A percentile compares a stretch with the other conserved stretches of the same genome.
These are phyloP conservation scores for Tanytarsus gracilentus DNA, from an alignment of 2,888 invertebrate species.

Conservation along the genomic window DNA sequence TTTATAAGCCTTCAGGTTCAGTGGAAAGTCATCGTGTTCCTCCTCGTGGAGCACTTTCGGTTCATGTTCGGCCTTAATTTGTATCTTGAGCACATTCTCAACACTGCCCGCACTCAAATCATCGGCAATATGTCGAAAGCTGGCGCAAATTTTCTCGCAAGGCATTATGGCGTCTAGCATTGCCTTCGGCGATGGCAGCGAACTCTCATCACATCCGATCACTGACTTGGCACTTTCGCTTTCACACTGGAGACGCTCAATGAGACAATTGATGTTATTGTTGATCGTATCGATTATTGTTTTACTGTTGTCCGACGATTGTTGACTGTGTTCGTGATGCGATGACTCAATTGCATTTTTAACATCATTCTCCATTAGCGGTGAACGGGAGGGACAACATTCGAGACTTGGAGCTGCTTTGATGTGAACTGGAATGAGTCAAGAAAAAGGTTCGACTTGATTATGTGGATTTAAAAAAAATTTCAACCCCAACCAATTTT, in stretches of 20 bases:
- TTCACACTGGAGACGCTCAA: constrained; percentile 15
- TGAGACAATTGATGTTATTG: constrained; percentile 10
- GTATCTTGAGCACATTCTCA: constrained; percentile 23
- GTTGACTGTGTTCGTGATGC: not conserved
- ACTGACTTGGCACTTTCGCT: not conserved
- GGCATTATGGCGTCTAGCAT: constrained; percentile 25
- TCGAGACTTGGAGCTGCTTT: not conserved
- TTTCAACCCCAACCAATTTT: too few relatives aligned
- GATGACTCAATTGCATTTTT: not conserved
- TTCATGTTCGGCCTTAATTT: constrained; percentile 15
- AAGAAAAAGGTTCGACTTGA: too few relatives aligned
- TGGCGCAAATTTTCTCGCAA: constrained; percentile 19
- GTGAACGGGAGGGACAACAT: not conserved
- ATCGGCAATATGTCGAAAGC: constrained; percentile 22
- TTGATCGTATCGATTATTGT: constrained; percentile 16
- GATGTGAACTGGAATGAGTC: not conserved
- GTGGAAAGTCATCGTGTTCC: not conserved
- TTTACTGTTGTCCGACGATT: not conserved
- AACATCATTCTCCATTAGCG: constrained; percentile 3
- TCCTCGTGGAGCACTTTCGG: not conserved
- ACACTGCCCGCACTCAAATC: constrained; percentile 1
- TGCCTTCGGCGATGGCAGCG: constrained; percentile 27
- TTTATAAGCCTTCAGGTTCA: constrained; percentile 4
- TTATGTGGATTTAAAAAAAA: too few relatives aligned
- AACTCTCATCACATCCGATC: constrained; percentile 12